Conservation (phyloP, 2,888 invertebrate species). For the Tetragonisca angustula region DNA sequence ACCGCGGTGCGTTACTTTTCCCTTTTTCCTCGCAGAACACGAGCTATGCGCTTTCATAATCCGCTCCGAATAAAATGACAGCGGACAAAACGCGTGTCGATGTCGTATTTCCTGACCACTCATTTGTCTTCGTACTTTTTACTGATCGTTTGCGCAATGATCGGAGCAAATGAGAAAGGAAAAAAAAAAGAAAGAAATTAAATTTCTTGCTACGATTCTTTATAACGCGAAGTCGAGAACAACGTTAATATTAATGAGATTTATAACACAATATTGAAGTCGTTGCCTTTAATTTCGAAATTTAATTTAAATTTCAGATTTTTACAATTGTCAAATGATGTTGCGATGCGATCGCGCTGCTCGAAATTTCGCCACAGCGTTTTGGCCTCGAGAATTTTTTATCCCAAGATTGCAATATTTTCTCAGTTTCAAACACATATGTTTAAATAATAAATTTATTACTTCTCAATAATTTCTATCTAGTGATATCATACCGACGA, state of each 20-base stretch:
- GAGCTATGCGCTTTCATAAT: constrained; percentile 38
- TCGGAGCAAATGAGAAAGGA: background rate
- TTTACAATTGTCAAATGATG: no score
- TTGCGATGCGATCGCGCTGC: no score
- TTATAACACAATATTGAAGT: background rate
- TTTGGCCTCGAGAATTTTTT: no score
- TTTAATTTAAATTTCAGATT: no score
- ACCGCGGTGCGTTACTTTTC: background rate
- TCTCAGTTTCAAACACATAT: no score
- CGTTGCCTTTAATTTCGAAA: no score
- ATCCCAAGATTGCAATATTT: no score
- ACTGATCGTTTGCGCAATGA: constrained; percentile 11
- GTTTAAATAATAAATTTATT: no score
- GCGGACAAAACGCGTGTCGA: no score
- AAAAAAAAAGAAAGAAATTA: background rate
- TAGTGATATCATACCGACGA: no score
- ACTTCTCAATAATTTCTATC: no score
- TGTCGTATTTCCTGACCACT: background rate
- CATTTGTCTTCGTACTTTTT: background rate
- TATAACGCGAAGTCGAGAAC: background rate
- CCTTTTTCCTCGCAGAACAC: constrained; percentile 1
- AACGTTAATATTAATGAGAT: background rate
- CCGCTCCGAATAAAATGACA: background rate
- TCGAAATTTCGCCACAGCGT: no score
- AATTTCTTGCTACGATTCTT: background rate